These are phyloP conservation scores for Echinops telfairi DNA, from an alignment of 2,113 vertebrate species.

Conservation along the genomic window DNA sequence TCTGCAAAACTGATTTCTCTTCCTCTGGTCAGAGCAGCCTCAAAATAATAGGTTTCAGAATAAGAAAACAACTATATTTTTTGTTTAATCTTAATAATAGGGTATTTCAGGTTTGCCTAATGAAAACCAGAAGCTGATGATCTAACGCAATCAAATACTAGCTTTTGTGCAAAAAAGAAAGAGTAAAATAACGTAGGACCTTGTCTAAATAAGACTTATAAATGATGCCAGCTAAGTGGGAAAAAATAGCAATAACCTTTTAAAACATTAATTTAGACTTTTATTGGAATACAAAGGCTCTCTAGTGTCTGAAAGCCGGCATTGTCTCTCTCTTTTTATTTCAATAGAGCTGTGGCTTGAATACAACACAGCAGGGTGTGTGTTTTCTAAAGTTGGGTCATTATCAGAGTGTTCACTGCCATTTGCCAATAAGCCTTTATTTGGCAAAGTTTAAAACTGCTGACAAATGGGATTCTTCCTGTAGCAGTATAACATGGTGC, in stretches of 20 bases:
- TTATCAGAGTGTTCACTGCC: constrained; percentile 88
- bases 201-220: constrained; percentile 87
- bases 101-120: constrained; percentile 86
- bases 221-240: constrained; percentile 87
- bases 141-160: constrained; percentile 84
- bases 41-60: constrained; percentile 82
- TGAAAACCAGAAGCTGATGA: constrained; percentile 89
- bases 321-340: constrained; percentile 87
- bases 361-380: constrained; percentile 89
- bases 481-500: constrained; percentile 84
- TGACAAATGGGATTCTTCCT: constrained; percentile 91
- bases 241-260: constrained; percentile 92
- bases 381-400: constrained; percentile 89
- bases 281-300: constrained; percentile 89
- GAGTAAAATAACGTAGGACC: constrained; percentile 84
- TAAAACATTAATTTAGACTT: constrained; percentile 91
- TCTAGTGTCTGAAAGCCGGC: constrained; percentile 88
- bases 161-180: constrained; percentile 83
- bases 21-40: constrained; percentile 80
- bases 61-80: constrained; percentile 81
- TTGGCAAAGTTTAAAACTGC: constrained; percentile 90
- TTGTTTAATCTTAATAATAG: constrained; percentile 86
- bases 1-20: constrained; percentile 79
- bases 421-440: constrained; percentile 91
- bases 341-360: constrained; percentile 87